Conservation (phyloP, 1,140 invertebrate genomes). For the Pogonomyrmex barbatus region DNA sequence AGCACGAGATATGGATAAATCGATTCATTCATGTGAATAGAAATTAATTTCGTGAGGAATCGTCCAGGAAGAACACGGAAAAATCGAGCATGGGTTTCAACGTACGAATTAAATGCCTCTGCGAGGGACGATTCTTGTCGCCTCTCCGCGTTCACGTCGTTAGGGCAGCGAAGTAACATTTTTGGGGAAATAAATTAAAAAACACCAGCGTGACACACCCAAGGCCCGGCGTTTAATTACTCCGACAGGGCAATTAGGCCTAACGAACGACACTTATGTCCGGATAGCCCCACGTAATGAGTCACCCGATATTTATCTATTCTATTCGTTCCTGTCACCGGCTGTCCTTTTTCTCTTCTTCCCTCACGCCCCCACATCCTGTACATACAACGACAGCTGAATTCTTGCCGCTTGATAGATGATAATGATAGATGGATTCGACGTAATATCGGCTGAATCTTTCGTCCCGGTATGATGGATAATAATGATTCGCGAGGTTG, state of each 20-base stretch:
- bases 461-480: slow-evolving; percentile 55
- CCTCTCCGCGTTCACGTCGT: slow-evolving; percentile 14
- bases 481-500: slow-evolving; percentile 62
- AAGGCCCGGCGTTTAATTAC: slow-evolving; percentile 47
- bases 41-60: neutral
- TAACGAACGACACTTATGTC: slow-evolving; percentile 61
- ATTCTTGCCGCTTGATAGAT: slow-evolving; percentile 62
- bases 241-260: slow-evolving; percentile 53
- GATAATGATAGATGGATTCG: slow-evolving; percentile 62
- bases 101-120: slow-evolving; percentile 45
- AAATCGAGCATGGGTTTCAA: slow-evolving; percentile 37
- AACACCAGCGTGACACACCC: slow-evolving; percentile 31
- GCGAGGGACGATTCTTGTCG: slow-evolving; percentile 19
- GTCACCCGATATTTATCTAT: slow-evolving; percentile 62
- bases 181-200: slow-evolving; percentile 51
- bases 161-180: slow-evolving; percentile 31
- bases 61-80: neutral
- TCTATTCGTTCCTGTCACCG: slow-evolving; percentile 41
- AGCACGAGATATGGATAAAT: neutral
- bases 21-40: neutral
- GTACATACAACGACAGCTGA: slow-evolving; percentile 45
- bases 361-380: neutral
- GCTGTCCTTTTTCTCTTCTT: neutral
- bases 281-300: slow-evolving; percentile 29
- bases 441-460: slow-evolving; percentile 59